Evolutionary conservation across 2,888 invertebrate genomes (phyloP), one percentile per base, ranked within the genome.

Genomic region (Ceramica pisi): DNA sequence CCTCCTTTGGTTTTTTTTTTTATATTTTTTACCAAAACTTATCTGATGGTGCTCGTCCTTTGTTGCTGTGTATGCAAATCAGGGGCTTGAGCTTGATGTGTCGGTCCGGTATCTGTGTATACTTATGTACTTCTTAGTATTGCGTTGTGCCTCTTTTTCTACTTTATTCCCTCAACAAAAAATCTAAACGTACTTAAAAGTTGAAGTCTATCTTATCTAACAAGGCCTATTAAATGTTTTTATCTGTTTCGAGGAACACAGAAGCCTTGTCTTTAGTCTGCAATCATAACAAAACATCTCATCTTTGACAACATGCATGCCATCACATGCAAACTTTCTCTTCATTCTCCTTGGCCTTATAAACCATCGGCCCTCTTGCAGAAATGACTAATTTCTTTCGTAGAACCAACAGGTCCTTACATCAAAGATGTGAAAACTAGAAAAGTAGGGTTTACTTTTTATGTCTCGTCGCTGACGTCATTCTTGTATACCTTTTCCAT

Each of bases 31-130:
- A 68, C 64, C 69, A 63, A 83, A 80, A 78, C 72, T 78, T 86
- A 86, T 86, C 86, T 85, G 86, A 86, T 85, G 78, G 76, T 77
- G 73, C 66, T 77, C 74, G 76, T 80, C 82, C 82, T 86, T 86
- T 86, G 82, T 84, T 75, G 75, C 67, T 76, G 67, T 75, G 57
- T 81, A 83, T 86, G 82, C 74, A 86, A 86, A 86, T 80, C 70
- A 83, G 69, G 60, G 60, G 65, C 71, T 84, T 59, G 68, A 73
- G 59, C 71, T 67, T 67, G 65, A 61, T 64, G 48, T 55, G 70
- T 50, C 44, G 50, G 55, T 67, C 48, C 44, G 50, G 55, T 67
- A 70, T 60, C 55, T 56, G 21, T 66, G 51, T 51, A 48, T 61
- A 38, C n/a, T 35, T 64, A 55, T 56, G 10, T 69, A 56, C 31